These are phyloP conservation scores for Synanceia verrucosa DNA, from an alignment of 2,797 vertebrate genomes.

Conservation along the genomic window DNA sequence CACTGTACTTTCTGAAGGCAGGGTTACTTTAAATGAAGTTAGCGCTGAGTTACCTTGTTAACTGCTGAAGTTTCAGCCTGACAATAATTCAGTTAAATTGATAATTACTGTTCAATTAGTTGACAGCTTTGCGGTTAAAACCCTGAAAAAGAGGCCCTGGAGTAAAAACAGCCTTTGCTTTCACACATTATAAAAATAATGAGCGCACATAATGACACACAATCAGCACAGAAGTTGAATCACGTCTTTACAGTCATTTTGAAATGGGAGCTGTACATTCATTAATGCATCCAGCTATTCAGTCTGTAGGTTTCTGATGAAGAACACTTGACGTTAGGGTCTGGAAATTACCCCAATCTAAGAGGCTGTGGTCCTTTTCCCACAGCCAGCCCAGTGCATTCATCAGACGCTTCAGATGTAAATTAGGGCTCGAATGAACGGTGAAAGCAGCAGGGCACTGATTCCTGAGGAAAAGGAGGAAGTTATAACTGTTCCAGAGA, in stretches of 20 bases:
- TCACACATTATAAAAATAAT: neutral
- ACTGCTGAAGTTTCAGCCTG: neutral
- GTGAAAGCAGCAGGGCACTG: slow-evolving; percentile 18
- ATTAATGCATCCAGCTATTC: slow-evolving; percentile 7
- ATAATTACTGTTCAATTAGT: too few relatives aligned
- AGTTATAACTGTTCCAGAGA: neutral
- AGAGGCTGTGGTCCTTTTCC: neutral
- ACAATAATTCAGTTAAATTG: too few relatives aligned
- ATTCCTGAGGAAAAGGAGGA: slow-evolving; percentile 17
- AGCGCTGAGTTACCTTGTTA: neutral
- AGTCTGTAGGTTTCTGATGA: neutral
- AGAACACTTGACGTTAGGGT: slow-evolving; percentile 2
- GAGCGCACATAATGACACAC: neutral
- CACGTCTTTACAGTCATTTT: neutral
- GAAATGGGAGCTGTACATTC: neutral
- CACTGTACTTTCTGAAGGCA: too few relatives aligned
- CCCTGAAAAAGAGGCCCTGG: neutral
- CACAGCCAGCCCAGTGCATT: slow-evolving; percentile 15
- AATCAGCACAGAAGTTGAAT: neutral
- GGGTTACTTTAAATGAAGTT: neutral
- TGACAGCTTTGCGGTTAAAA: too few relatives aligned
- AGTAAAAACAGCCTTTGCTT: neutral
- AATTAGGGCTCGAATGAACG: slow-evolving; percentile 39
- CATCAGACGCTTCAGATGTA: slow-evolving; percentile 17
- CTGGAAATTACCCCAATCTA: slow-evolving; percentile 11